Conservation (phyloP, 2,113 vertebrate species). For the Ceyx melanurus region DNA sequence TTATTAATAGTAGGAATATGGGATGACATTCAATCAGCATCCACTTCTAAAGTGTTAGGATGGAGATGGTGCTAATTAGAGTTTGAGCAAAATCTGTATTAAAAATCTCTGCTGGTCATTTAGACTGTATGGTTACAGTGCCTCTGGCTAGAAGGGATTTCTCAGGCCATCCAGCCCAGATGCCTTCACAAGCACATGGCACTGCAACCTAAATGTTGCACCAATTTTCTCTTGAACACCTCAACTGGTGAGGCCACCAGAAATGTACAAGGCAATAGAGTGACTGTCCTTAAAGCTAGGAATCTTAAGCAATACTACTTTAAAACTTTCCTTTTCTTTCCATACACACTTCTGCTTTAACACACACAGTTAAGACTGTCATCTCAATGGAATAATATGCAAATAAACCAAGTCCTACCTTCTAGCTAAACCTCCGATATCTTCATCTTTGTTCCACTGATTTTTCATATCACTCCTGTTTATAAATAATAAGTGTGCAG, state of each 20-base stretch:
- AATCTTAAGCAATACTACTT: background rate
- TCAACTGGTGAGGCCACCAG: background rate
- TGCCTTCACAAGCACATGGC: accelerated
- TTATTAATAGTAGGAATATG: conserved; percentile 12
- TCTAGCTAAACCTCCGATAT: background rate
- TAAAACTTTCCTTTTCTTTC: background rate
- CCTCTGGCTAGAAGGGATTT: background rate
- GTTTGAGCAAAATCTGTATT: background rate
- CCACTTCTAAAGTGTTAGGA: background rate
- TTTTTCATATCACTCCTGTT: background rate
- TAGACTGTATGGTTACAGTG: background rate
- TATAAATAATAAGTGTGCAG: background rate
- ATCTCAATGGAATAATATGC: background rate
- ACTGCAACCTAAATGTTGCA: background rate
- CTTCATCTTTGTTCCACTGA: background rate
- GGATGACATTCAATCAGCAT: background rate
- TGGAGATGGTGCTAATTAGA: background rate
- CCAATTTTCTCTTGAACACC: background rate
- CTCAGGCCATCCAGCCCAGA: background rate
- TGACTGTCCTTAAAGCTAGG: background rate
- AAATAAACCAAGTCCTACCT: background rate
- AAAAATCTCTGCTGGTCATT: background rate
- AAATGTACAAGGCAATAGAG: background rate
- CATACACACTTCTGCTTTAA: background rate
- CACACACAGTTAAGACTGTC: background rate